A percentile compares a stretch with the other conserved stretches of the same genome.
phyloP scores from a whole-genome alignment of 2,797 vertebrate genomes.

The Amniataba percoides region DNA sequence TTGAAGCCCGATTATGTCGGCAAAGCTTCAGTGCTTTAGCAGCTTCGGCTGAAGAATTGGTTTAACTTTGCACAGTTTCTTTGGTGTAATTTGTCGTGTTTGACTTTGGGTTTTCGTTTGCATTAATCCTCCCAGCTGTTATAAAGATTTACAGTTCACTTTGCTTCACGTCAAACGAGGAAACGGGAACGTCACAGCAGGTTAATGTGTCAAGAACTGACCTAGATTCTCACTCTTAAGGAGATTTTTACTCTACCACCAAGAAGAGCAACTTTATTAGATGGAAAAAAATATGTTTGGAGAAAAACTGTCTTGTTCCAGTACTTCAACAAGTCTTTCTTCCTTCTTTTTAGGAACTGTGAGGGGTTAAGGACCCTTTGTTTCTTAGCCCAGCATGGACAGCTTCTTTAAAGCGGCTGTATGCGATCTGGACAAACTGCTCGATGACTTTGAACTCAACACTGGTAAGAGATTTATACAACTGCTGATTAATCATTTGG shows the following conservation, averaged over 20 bases:
- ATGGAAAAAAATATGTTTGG: neutral
- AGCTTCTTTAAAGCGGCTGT: slow-evolving; percentile 98
- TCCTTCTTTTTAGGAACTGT: slow-evolving; percentile 40
- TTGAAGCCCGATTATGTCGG: neutral
- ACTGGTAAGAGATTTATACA: slow-evolving; percentile 85
- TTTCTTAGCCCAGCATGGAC: slow-evolving; percentile 89
- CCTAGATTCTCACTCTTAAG: slow-evolving; percentile 16
- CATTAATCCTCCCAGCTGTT: neutral
- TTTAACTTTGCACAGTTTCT: neutral
- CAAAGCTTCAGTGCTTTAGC: neutral
- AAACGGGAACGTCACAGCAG: neutral
- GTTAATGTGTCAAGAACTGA: slow-evolving; percentile 39
- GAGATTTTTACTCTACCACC: neutral
- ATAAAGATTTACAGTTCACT: neutral
- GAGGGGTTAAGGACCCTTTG: slow-evolving; percentile 40
- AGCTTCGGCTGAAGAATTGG: neutral
- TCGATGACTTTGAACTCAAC: slow-evolving; percentile 97
- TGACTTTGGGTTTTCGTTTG: neutral
- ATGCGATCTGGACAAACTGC: slow-evolving; percentile 95
- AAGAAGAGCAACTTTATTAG: neutral
- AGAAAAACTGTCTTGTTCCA: neutral
- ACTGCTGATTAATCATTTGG: neutral
- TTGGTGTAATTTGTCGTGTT: neutral
- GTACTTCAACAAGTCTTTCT: neutral
- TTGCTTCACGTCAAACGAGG: neutral